Evolutionary conservation across 2,888 invertebrate species (phyloP).

Genomic region (Aradus depressus): DNA sequence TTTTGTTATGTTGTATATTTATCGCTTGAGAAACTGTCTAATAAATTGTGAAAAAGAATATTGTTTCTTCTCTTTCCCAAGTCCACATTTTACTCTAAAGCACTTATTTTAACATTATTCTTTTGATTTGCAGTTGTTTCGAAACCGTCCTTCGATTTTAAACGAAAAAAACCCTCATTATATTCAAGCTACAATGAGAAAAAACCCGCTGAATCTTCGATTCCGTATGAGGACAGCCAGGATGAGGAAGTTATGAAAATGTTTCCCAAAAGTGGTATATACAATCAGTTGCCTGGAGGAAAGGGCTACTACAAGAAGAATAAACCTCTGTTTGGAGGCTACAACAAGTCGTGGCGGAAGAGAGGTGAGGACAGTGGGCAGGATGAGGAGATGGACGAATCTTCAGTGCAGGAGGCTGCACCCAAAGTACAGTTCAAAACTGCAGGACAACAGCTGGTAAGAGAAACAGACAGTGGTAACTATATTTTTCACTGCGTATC

Average conservation of each 20-base stretch:
- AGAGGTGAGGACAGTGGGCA: slow-evolving; percentile 1
- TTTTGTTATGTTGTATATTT: too few species aligned
- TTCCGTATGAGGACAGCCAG: too few species aligned
- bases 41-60: too few species aligned
- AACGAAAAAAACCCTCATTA: slow-evolving; percentile 3
- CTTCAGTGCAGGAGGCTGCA: background rate
- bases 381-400: background rate
- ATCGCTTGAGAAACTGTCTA: too few species aligned
- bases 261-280: slow-evolving; percentile 5
- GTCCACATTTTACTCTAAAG: too few species aligned
- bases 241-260: too few species aligned
- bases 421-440: slow-evolving; percentile 20
- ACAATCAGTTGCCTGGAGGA: slow-evolving; percentile 11
- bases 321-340: slow-evolving; percentile 3
- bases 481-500: background rate
- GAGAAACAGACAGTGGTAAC: background rate
- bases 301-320: slow-evolving; percentile 5
- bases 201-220: too few species aligned
- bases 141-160: too few species aligned
- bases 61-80: too few species aligned
- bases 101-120: too few species aligned
- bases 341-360: background rate
- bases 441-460: slow-evolving; percentile 21
- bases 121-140: too few species aligned
- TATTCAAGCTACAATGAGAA: slow-evolving; percentile 8